Evolutionary conservation across 2,113 vertebrate species (phyloP), one percentile per base, ranked within the genome.

Genomic region (Herpetotheres cachinnans): DNA sequence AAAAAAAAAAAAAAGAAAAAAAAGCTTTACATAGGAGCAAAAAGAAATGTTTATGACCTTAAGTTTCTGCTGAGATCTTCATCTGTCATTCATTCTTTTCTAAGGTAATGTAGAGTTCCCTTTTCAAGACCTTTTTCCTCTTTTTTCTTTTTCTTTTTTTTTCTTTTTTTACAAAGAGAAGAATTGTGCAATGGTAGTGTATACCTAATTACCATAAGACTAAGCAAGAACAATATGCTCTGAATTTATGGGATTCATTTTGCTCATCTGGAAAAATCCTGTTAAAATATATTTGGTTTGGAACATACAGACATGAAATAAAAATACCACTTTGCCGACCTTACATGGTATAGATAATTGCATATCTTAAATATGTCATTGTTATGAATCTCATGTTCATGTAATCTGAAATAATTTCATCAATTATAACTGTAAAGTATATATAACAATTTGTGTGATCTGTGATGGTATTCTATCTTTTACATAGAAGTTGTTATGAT

Each of bases 1-100:
- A 94, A 93, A 77, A 7, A 44, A 79, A 96, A 89, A 7, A 47
- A 79, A 96, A 89, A 88, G 87, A 88, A 95, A 93, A 79, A 7
- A 47, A 79, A 96, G 87, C 32, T 72, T 87, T n/a, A 71, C 47
- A 56, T 34, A 66, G 9, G 38, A 72, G 7, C 16, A 34, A 50
- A 91, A 91, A 94, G 24, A 94, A 90, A 30, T 44, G 26, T 80
- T 86, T 62, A 56, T 24, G 14, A 2, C 4, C 62, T 79, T 36
- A 86, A 38, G 47, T 96, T 95, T 96, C 46, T 84, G 21, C 24
- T 22, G 36, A 89, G n/a, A 67, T 79, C 62, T 82, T 93, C 11
- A 47, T 55, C 22, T 77, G 76, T 77, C 20, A 74, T 69, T 71
- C 36, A 15, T 71, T 88, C 10, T 86, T 79, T 93, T 67, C 10